Percentiles rank a stretch among this genome's conserved stretches.
phyloP scores from a whole-genome alignment of 2,888 invertebrate species.

The Standfussiana lucernea region DNA sequence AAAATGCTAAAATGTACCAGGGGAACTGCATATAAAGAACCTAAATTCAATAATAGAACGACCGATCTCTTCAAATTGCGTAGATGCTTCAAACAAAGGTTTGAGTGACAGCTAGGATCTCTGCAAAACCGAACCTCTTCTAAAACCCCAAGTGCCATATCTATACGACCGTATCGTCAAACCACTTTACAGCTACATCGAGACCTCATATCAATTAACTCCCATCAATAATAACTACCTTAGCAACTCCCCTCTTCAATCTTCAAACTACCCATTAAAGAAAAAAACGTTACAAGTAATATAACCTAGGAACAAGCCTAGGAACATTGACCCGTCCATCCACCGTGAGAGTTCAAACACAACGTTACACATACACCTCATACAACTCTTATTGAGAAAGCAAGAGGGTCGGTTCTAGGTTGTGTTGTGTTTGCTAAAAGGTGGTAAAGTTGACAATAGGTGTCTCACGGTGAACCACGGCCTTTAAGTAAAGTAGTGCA shows the following conservation, averaged over 20 bases:
- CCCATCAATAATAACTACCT: conserved; percentile 16
- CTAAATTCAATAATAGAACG: too few species aligned
- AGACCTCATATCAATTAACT: conserved; percentile 34
- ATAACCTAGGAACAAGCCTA: too few species aligned
- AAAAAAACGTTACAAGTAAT: conserved; percentile 44
- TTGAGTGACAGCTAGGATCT: background rate
- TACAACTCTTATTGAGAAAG: background rate
- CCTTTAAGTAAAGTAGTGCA: conserved; percentile 84
- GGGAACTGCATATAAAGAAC: too few species aligned
- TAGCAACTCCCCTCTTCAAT: conserved; percentile 31
- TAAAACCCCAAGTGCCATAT: background rate
- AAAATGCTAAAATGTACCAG: too few species aligned
- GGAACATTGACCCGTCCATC: conserved; percentile 61
- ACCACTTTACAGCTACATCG: conserved; percentile 6
- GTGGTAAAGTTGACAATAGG: conserved; percentile 80
- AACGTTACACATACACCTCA: conserved; percentile 22
- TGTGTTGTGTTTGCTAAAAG: conserved; percentile 20
- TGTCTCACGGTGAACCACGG: conserved; percentile 81
- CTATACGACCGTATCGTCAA: background rate
- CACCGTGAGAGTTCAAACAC: conserved; percentile 54
- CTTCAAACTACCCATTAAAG: conserved; percentile 27
- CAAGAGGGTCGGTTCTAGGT: conserved; percentile 46
- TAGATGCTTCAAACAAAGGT: background rate
- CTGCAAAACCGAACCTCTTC: background rate
- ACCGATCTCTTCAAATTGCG: background rate